phyloP scores from a whole-genome alignment of 2,797 vertebrate species.

The Helarctos malayanus region DNA sequence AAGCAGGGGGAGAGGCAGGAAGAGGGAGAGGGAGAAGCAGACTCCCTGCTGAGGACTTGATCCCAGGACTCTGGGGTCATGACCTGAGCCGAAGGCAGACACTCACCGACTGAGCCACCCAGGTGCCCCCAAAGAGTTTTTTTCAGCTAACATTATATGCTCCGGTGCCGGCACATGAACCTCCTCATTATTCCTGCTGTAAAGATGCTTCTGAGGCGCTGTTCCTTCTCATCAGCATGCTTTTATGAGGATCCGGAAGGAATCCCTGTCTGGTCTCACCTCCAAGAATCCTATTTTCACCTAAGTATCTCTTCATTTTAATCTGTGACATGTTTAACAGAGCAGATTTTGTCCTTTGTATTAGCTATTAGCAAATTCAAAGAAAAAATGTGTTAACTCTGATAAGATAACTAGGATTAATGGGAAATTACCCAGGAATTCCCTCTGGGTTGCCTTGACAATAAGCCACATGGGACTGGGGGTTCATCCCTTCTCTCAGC shows the following conservation, averaged over 20 bases:
- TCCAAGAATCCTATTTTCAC: background rate
- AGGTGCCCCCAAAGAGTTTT: too few relatives aligned
- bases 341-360: background rate
- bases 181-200: fast-evolving
- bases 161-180: background rate
- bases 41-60: too few relatives aligned
- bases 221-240: fast-evolving
- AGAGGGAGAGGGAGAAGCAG: too few relatives aligned
- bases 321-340: background rate
- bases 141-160: too few relatives aligned
- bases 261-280: background rate
- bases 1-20: too few relatives aligned
- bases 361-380: background rate
- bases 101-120: too few relatives aligned
- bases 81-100: too few relatives aligned
- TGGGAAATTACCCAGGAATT: background rate
- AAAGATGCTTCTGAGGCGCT: background rate
- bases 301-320: background rate
- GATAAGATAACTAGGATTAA: background rate
- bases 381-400: background rate
- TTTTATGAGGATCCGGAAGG: background rate
- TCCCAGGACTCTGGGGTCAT: too few relatives aligned
- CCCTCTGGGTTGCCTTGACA: background rate
- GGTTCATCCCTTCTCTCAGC: background rate
- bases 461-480: background rate